These are phyloP conservation scores for Orthosia incerta DNA, from an alignment of 2,888 invertebrate species.

Conservation along the genomic window DNA sequence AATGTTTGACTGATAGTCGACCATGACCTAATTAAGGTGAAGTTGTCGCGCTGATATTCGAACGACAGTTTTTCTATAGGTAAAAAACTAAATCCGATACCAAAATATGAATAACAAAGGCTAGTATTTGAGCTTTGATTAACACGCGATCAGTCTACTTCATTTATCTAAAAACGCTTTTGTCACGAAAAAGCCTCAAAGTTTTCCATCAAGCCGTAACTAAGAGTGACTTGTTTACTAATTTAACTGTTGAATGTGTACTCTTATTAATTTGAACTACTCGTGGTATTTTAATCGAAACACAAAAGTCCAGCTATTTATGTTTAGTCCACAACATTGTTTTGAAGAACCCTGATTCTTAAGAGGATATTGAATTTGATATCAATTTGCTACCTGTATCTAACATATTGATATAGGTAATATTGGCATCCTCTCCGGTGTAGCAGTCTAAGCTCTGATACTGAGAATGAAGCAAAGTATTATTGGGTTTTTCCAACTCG, in stretches of 20 bases:
- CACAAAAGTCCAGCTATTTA: too few species aligned
- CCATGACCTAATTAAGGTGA: neutral
- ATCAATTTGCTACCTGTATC: too few species aligned
- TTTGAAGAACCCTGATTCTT: neutral
- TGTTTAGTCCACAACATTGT: neutral
- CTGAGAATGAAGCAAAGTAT: too few species aligned
- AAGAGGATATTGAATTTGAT: too few species aligned
- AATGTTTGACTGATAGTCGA: neutral
- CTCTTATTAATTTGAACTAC: neutral
- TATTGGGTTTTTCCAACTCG: too few species aligned
- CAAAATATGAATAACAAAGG: neutral
- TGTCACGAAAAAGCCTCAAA: too few species aligned
- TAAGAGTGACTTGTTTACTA: neutral
- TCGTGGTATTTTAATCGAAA: too few species aligned
- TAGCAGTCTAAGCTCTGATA: too few species aligned
- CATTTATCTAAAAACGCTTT: too few species aligned
- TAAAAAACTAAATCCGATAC: neutral
- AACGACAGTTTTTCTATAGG: constrained; percentile 4
- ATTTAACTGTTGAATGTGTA: neutral
- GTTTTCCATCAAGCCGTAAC: neutral
- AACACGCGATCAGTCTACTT: neutral
- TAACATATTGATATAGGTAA: too few species aligned
- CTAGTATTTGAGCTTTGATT: neutral
- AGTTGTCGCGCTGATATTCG: neutral
- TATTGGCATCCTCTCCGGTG: too few species aligned